A percentile compares a stretch with the other conserved stretches of the same genome.
Evolutionary conservation across 2,888 invertebrate species (phyloP).

Genomic region (Fissipunctia ypsillon): DNA sequence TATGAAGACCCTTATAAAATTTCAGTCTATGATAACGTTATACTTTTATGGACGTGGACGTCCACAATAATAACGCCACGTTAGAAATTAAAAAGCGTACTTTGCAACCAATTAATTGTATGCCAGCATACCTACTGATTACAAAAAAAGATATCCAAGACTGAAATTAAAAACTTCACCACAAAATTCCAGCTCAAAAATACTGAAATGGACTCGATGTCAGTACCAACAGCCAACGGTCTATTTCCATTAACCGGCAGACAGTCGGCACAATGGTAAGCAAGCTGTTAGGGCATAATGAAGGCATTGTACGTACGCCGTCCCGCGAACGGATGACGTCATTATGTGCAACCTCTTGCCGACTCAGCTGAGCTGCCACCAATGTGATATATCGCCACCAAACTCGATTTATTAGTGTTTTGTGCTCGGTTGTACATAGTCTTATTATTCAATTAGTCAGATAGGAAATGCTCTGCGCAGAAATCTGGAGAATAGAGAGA

Average conservation of each 20-base stretch:
- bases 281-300: constrained; percentile 86
- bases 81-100: too few relatives aligned
- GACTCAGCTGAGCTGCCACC: constrained; percentile 72
- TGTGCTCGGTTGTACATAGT: constrained; percentile 72
- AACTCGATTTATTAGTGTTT: constrained; percentile 82
- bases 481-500: constrained; percentile 7
- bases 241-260: constrained; percentile 81
- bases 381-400: constrained; percentile 78
- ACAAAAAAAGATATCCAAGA: background rate
- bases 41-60: too few relatives aligned
- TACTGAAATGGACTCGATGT: constrained; percentile 57
- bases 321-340: constrained; percentile 79
- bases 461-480: constrained; percentile 39
- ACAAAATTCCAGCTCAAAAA: constrained; percentile 42
- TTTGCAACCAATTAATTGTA: too few relatives aligned
- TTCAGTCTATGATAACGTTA: too few relatives aligned
- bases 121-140: background rate
- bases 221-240: constrained; percentile 67
- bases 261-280: constrained; percentile 83
- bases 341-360: constrained; percentile 83
- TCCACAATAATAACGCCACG: too few relatives aligned
- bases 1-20: too few relatives aligned
- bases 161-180: constrained; percentile 35
- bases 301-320: constrained; percentile 82
- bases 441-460: constrained; percentile 69